These are phyloP conservation scores for Mechanitis mazaeus DNA, from an alignment of 2,888 invertebrate genomes.

Conservation along the genomic window DNA sequence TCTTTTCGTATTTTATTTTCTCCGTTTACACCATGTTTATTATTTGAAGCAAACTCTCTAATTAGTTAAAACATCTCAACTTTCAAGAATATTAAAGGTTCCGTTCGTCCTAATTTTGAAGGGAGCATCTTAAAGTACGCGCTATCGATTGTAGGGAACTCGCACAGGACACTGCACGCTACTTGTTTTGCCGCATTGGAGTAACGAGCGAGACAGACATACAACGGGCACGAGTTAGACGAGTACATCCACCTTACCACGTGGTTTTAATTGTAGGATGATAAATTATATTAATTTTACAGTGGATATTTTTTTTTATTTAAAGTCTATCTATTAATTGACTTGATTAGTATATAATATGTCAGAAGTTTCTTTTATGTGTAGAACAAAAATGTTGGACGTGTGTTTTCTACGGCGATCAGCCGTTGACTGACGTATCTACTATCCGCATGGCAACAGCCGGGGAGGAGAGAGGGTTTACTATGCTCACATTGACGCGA, in stretches of 20 bases:
- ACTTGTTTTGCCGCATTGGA: conserved; percentile 69
- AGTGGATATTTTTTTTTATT: not conserved
- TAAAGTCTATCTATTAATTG: not conserved
- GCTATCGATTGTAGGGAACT: conserved; percentile 38
- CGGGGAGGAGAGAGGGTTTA: conserved; percentile 34
- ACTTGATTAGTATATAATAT: not conserved
- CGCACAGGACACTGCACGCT: conserved; percentile 54
- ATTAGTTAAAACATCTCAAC: too few species aligned
- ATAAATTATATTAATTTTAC: not conserved
- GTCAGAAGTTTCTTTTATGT: not conserved
- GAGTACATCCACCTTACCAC: conserved; percentile 25
- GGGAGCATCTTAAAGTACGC: conserved; percentile 29
- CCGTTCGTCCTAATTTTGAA: too few species aligned
- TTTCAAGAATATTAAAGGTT: too few species aligned
- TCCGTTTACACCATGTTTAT: too few species aligned
- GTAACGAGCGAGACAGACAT: conserved; percentile 48
- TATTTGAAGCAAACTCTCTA: too few species aligned
- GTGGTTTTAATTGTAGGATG: conserved; percentile 4
- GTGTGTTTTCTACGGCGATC: conserved; percentile 27
- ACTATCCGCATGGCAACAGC: conserved; percentile 37
- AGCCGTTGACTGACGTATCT: conserved; percentile 42
- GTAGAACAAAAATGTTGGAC: conserved; percentile 3
- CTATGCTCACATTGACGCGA: conserved; percentile 34
- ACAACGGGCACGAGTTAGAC: conserved; percentile 29
- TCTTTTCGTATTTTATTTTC: too few species aligned